Evolutionary conservation across 1,140 invertebrate species (phyloP), one percentile per base, ranked within the genome.

Genomic region (Agrilus planipennis): DNA sequence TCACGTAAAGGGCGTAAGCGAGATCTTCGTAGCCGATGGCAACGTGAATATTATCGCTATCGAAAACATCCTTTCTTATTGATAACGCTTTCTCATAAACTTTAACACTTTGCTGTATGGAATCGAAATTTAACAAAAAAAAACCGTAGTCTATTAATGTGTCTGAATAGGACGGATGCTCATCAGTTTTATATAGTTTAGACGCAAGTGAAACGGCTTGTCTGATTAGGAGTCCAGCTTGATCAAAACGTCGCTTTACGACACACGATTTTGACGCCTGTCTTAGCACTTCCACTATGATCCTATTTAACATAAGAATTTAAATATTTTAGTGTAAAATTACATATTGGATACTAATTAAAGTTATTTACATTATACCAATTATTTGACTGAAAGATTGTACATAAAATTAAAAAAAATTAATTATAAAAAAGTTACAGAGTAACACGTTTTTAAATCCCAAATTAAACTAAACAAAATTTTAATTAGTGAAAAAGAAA

Each of bases 1-100:
- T 75, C 7, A 93, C 88, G 60, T 93, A 94, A 12, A 85, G 76
- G 20, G 87, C 87, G 67, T 93, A 94, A 1, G 88, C 87, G 10
- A 93, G 65, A 66, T 93, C 89, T 67, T 92, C 89, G 61, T 89
- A 79, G 18, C 82, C 83, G 18, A 84, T 74, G 1, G 89, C 89
- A 38, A 92, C 81, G 56, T 84, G 78, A 39, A 93, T 74, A 67
- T 89, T 92, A 55, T 76, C 75, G 49, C 77, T 77, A 9, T 85
- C 83, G 69, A 90, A 93, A 53, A 90, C 76, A 40, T 66, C 60
- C 54, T 76, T 73, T 40, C 86, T 74, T 30, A 84, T 79, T 21
- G 73, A 65, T 46, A 91, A 58, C 1, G 87, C 88, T 55, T 77
- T 77, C 77, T 87, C 76, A 58, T 92, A 91, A 0, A 89, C 75